Base-by-base conservation (phyloP, 2,797 vertebrate genomes). In the Rhinophrynus dorsalis region DNA sequence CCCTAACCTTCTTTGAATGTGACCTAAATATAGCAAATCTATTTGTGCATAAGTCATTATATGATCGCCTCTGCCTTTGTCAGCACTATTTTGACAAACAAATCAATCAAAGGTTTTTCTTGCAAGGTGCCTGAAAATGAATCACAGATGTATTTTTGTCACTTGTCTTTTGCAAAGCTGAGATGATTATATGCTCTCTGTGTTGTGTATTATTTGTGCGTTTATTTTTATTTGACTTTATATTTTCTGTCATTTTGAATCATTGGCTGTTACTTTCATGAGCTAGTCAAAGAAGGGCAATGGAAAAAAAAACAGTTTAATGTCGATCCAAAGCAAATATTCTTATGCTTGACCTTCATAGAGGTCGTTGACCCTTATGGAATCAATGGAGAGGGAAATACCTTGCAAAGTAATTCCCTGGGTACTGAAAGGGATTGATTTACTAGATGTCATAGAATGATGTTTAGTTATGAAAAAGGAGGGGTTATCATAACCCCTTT, bases 1-100 rank as follows among this genome's bases (percentile, higher is more conserved):
- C 37, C 29, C 50, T 73, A 73, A 66, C 69, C 69, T 73, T 66
- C 61, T 65, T 40, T 73, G 69, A 73, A 73, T 66, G 69, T 66
- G 69, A 73, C 69, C 69, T 73, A 73, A 58, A 73, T 73, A 59
- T 73, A 73, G 69, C 69, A 73, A 66, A 66, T 59, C 69, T 73
- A 73, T 73, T 73, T 73, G 61, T 66, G 69, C 62, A 58, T 38
- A 42, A 64, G 44, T 62, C 69, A 66, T 59, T 66, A 73, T 73
- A 59, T 66, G 69, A 73, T 66, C 69, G 24, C 69, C 37, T 32
- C 15, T 59, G 54, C 61, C 26, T 57, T 52, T 54, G 54, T 73
- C 69, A 73, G 69, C 69, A 66, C 44, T 59, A 66, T 66, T 66
- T 56, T 73, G 69, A 59, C 69, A 73, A 73, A 66, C 55, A 58